Conservation (phyloP, 2,797 vertebrate species). For the Chaetophractus vellerosus region DNA sequence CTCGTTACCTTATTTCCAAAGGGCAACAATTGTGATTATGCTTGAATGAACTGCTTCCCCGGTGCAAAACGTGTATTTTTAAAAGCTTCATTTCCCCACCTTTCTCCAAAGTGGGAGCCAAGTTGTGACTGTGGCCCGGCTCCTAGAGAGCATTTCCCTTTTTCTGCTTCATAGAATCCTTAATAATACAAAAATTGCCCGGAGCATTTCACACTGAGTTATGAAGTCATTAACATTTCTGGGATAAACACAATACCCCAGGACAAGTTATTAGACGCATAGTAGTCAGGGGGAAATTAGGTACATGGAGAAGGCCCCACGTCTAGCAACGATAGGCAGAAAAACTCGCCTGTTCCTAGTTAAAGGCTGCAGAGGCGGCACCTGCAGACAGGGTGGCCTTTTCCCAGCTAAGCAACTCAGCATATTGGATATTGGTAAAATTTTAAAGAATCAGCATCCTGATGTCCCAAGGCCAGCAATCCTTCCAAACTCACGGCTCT, state of each 20-base stretch:
- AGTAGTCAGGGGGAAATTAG: constrained; percentile 56
- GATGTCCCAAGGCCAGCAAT: constrained; percentile 60
- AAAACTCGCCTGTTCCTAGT: not conserved
- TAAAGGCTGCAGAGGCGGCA: not conserved
- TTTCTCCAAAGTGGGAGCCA: constrained; percentile 68
- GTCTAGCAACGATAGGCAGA: not conserved
- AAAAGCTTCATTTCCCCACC: constrained; percentile 66
- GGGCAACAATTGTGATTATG: not conserved
- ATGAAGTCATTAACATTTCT: constrained; percentile 81
- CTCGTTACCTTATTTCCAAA: not conserved
- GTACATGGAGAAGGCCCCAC: constrained; percentile 28
- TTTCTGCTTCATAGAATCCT: constrained; percentile 71
- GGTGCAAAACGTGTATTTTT: constrained; percentile 67
- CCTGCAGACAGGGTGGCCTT: not conserved
- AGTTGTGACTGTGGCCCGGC: constrained; percentile 58
- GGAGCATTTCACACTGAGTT: constrained; percentile 76
- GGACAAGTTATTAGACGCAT: not conserved
- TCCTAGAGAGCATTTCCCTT: constrained; percentile 72
- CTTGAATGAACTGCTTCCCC: constrained; percentile 48
- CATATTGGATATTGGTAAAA: constrained; percentile 64
- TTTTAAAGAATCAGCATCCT: constrained; percentile 50
- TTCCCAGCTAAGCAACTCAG: constrained; percentile 58
- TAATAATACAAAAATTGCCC: constrained; percentile 81
- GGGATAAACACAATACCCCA: constrained; percentile 81
- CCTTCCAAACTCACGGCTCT: not conserved